Percentiles rank a stretch among this genome's conserved stretches.
Evolutionary conservation across 2,888 invertebrate genomes (phyloP).

Genomic region (Serrognathus titanus): DNA sequence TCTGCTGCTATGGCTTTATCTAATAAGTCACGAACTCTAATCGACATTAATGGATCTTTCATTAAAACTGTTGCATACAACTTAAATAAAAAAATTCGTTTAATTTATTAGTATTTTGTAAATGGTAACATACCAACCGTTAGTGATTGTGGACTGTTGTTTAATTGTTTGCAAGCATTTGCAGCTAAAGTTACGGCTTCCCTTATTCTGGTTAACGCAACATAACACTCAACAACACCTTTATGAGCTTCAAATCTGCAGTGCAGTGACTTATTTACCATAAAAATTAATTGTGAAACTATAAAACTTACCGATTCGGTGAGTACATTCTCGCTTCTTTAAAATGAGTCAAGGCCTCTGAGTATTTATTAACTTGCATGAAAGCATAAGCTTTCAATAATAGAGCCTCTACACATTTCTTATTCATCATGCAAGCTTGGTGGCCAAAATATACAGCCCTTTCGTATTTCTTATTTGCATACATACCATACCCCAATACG

Average conservation of each 20-base stretch:
- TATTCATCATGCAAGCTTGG: slow-evolving; percentile 64
- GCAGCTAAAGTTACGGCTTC: slow-evolving; percentile 73
- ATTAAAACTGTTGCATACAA: slow-evolving; percentile 71
- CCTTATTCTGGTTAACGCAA: slow-evolving; percentile 62
- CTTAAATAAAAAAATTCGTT: slow-evolving; percentile 48
- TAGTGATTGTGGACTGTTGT: slow-evolving; percentile 68
- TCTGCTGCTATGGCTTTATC: slow-evolving; percentile 72
- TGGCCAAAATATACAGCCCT: slow-evolving; percentile 71
- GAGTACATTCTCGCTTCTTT: slow-evolving; percentile 63
- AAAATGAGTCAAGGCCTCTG: slow-evolving; percentile 64
- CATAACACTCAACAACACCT: slow-evolving; percentile 73
- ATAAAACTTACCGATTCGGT: slow-evolving; percentile 46
- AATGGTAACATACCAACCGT: slow-evolving; percentile 55
- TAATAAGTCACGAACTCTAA: slow-evolving; percentile 64
- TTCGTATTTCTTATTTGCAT: slow-evolving; percentile 60
- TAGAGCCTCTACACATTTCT: slow-evolving; percentile 68
- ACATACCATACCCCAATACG: slow-evolving; percentile 69
- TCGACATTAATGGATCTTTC: slow-evolving; percentile 59
- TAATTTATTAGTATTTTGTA: no score
- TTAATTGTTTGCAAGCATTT: slow-evolving; percentile 68
- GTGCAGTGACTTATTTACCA: not conserved
- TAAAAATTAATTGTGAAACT: not conserved
- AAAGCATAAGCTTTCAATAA: slow-evolving; percentile 69
- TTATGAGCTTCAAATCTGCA: slow-evolving; percentile 68
- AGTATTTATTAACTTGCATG: slow-evolving; percentile 62